Evolutionary conservation across 2,888 invertebrate species (phyloP), one percentile per base, ranked within the genome.

Genomic region (Hirtodrosophila confusa): DNA sequence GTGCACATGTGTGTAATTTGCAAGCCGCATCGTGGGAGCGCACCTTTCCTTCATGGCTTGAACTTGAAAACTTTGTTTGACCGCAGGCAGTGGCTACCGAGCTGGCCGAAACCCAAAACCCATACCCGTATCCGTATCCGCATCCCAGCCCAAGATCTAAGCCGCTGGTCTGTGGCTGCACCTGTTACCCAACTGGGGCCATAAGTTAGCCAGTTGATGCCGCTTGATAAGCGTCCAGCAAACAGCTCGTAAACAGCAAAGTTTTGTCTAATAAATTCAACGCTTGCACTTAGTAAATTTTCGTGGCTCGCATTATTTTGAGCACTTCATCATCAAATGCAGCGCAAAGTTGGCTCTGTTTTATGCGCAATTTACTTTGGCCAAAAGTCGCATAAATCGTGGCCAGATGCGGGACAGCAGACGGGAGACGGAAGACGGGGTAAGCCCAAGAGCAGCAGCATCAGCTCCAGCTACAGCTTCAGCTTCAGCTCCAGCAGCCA

Each of bases 351-450:
- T 75, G 68, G 80, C 58, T 86, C 68, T 86, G 74, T 83, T 84
- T 88, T 87, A 87, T 85, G 84, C 84, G 82, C 86, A 88, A 87
- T 88, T 84, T 88, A 85, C 88, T 88, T 88, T 84, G 65, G 88
- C 80, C 76, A 83, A 82, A 86, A 79, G 62, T 79, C 86, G 80
- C 82, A 82, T 82, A 82, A 82, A 82, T 82, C 88, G 80, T 79
- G 47, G 50, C 78, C 63, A 63, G 65, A 45, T 67, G 53, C 68
- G 44, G 27, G 50, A 53, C 33, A 23, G 41, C 48, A 29, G 54
- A 40, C 53, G 57, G 62, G 51, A n/a, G 50, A 51, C 33, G 17
- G 41, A 43, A 27, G 54, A 40, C 53, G 57, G 62, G 55, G 17
- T 40, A 41, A 51, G 41, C 37, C 69, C 37, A 61, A 50, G 39